These are phyloP conservation scores for Manduca sexta DNA, from an alignment of 1,140 invertebrate species.

Conservation along the genomic window DNA sequence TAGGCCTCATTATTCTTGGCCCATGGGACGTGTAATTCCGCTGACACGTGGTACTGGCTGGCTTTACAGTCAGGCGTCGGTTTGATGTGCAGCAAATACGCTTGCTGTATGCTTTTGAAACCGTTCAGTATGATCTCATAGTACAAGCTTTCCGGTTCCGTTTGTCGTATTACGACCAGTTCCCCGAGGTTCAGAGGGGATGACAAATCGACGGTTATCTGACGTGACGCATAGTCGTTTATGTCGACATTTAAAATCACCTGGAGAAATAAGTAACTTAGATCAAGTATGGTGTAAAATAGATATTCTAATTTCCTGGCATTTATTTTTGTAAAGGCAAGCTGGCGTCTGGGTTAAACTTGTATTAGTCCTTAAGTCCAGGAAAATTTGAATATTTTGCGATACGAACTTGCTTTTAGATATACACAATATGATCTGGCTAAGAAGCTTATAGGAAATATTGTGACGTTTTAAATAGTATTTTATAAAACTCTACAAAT, in stretches of 20 bases:
- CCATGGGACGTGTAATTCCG: constrained; percentile 78
- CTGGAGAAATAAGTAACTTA: constrained; percentile 50
- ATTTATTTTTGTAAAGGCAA: too few species aligned
- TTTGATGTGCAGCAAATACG: constrained; percentile 74
- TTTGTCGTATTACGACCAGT: constrained; percentile 63
- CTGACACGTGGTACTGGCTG: constrained; percentile 72
- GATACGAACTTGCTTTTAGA: too few species aligned
- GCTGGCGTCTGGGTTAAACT: too few species aligned
- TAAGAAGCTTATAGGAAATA: too few species aligned
- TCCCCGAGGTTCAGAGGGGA: constrained; percentile 38
- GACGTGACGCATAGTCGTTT: constrained; percentile 74
- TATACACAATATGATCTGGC: too few species aligned
- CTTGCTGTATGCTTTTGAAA: constrained; percentile 75
- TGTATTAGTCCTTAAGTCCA: too few species aligned
- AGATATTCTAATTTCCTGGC: too few species aligned
- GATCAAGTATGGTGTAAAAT: neutral
- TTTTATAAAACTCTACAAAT: too few species aligned
- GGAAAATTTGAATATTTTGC: too few species aligned
- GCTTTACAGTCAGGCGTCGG: constrained; percentile 63
- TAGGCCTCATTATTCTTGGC: constrained; percentile 75
- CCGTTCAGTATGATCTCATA: constrained; percentile 75
- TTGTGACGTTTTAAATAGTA: too few species aligned
- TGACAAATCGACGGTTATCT: constrained; percentile 72
- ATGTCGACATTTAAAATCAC: constrained; percentile 78
- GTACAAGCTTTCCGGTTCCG: constrained; percentile 71